These are phyloP conservation scores for Phenganax marumi DNA, from an alignment of 92 coral and sea anemone genomes.

Conservation along the genomic window DNA sequence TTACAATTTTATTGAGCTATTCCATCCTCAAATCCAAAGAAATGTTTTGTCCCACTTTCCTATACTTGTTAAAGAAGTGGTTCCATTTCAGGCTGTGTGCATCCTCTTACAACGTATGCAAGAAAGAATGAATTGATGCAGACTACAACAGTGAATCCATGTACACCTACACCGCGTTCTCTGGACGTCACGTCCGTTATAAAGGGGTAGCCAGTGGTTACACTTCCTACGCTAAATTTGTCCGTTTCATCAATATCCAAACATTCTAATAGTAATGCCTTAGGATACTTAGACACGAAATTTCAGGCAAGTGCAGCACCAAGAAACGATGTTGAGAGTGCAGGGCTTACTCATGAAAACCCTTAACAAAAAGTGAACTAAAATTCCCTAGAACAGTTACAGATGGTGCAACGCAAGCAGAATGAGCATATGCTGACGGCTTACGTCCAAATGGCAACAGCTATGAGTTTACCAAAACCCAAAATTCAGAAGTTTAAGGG, in stretches of 20 bases:
- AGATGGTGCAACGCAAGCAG: constrained; percentile 18
- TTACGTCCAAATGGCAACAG: constrained; percentile 58
- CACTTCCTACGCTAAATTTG: no score
- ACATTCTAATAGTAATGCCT: no score
- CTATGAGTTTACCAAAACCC: constrained; percentile 59
- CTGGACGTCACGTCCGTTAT: no score
- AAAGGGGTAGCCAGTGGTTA: no score
- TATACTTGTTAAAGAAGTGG: constrained; percentile 57
- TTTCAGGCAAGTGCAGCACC: no score
- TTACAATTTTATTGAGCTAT: constrained; percentile 54
- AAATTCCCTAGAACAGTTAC: neutral
- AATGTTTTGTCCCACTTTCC: constrained; percentile 45
- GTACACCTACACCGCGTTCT: no score
- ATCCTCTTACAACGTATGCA: no score
- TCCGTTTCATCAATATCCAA: no score
- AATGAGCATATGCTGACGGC: constrained; percentile 49
- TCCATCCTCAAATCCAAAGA: constrained; percentile 61
- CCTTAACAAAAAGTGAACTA: neutral
- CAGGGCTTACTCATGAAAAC: neutral
- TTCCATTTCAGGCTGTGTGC: constrained; percentile 55
- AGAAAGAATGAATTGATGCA: no score
- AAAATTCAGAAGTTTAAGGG: constrained; percentile 54
- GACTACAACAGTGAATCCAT: no score
- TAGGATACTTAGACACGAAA: no score
- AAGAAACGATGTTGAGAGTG: neutral